Evolutionary conservation across 2,888 invertebrate genomes (phyloP).

Genomic region (Scelioninae gen. 1): DNA sequence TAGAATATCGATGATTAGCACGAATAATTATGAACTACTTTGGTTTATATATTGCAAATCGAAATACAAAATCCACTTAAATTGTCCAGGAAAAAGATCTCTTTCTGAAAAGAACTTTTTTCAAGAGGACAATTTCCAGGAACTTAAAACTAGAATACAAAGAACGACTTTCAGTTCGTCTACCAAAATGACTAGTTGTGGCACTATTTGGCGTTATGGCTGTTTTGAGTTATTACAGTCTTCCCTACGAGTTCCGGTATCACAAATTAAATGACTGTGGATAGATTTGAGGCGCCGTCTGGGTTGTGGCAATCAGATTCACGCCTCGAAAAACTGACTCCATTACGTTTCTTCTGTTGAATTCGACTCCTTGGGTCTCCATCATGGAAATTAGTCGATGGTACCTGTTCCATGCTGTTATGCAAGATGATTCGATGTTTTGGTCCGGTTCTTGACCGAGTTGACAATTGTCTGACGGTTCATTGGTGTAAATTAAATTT

Average conservation of each 20-base stretch:
- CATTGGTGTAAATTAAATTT: slow-evolving; percentile 1
- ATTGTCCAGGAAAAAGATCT: too few relatives aligned
- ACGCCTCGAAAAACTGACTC: slow-evolving; percentile 82
- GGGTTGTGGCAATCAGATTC: slow-evolving; percentile 78
- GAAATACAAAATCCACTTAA: too few relatives aligned
- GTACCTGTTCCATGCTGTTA: slow-evolving; percentile 82
- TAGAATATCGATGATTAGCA: slow-evolving; percentile 11
- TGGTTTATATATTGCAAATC: slow-evolving; percentile 24
- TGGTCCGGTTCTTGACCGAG: slow-evolving; percentile 71
- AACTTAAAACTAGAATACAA: background rate
- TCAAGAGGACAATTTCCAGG: slow-evolving; percentile 4
- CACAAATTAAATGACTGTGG: slow-evolving; percentile 41
- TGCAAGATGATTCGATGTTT: slow-evolving; percentile 78
- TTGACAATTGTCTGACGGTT: slow-evolving; percentile 72
- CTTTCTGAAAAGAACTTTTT: background rate
- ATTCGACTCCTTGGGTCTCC: slow-evolving; percentile 77
- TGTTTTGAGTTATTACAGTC: background rate
- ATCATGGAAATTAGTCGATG: slow-evolving; percentile 78
- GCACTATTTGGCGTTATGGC: slow-evolving; percentile 58
- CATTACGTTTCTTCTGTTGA: slow-evolving; percentile 78
- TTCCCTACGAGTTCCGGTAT: background rate
- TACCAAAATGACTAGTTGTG: slow-evolving; percentile 48
- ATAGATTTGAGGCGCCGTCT: slow-evolving; percentile 15
- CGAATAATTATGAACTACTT: slow-evolving; percentile 6
- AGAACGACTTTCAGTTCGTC: slow-evolving; percentile 24